Evolutionary conservation across 2,797 vertebrate genomes (phyloP), one percentile per base, ranked within the genome.

Genomic region (Sternarchorhynchus goeldii): DNA sequence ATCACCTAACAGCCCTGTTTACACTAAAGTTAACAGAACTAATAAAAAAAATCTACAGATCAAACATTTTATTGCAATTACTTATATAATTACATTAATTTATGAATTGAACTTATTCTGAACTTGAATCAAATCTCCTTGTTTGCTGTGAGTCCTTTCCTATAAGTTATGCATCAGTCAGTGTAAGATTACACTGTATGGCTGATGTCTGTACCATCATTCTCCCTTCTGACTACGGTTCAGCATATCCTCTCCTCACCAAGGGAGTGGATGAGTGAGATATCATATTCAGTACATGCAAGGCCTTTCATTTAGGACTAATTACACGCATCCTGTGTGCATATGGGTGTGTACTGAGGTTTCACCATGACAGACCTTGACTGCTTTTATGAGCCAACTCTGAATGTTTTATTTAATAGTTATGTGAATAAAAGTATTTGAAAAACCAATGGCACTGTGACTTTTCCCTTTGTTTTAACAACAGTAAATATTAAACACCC

Each of bases 251-350:
- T 34, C 45, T 14, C n/a, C 20, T 50, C 50, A 56, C 4, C 14
- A 70, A 34, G 68, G 25, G 68, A 36, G 50, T 14, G 50, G 45
- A 29, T 18, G 8, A 12, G 3, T 12, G 50, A 56, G 50, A 21
- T 29, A 70, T 70, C 68, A 32, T 34, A 56, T 70, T 70, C 8
- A 56, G 53, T 14, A 70, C 7, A 57, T 34, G 53, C 17, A 70
- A 56, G 50, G 29, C 16, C 68, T 57, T 29, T 70, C 29, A 56
- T 56, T 70, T 70, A 70, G 31, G 25, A 70, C 14, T 69, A 55
- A 32, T 50, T 50, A 50, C 53, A 70, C 29, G 20, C 31, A 56
- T 67, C 20, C 16, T 6, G 12, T 32, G 53, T 34, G 56, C 20
- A 21, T 58, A 3, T n/a, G 68, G 32, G 14, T 7, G 68, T 56